These are phyloP conservation scores for Epicampocera succincta DNA, from an alignment of 2,888 invertebrate species.

Conservation along the genomic window DNA sequence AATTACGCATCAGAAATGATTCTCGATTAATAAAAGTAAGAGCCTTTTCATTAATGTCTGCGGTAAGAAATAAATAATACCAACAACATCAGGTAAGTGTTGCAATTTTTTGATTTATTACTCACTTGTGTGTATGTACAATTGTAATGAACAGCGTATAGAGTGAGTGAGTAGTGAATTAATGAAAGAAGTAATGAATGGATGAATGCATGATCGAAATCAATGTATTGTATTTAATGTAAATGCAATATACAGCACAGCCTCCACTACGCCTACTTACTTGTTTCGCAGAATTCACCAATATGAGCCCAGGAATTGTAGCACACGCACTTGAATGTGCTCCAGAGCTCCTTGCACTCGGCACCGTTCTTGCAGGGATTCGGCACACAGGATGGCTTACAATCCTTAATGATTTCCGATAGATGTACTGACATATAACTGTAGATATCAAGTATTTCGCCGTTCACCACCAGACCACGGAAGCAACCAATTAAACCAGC, in stretches of 20 bases:
- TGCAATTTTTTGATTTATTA: slow-evolving; percentile 19
- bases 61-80: slow-evolving; percentile 41
- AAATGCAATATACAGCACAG: slow-evolving; percentile 10
- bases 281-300: slow-evolving; percentile 94
- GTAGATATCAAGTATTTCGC: slow-evolving; percentile 94
- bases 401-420: slow-evolving; percentile 95
- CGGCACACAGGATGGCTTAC: slow-evolving; percentile 96
- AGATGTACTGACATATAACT: slow-evolving; percentile 95
- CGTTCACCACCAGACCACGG: slow-evolving; percentile 94
- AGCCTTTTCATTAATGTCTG: slow-evolving; percentile 95
- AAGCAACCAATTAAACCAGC: slow-evolving; percentile 97
- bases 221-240: slow-evolving; percentile 25
- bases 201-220: slow-evolving; percentile 27
- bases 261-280: slow-evolving; percentile 84
- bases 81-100: slow-evolving; percentile 2
- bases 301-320: slow-evolving; percentile 96
- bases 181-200: slow-evolving; percentile 1
- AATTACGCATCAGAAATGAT: slow-evolving; percentile 91
- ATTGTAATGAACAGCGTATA: neutral
- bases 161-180: neutral
- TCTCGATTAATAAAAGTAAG: slow-evolving; percentile 92
- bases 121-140: neutral
- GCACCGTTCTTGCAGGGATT: slow-evolving; percentile 96
- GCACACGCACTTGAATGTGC: slow-evolving; percentile 95
- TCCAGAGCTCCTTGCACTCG: slow-evolving; percentile 95